These are phyloP conservation scores for Dreissena rostriformis DNA, from an alignment of 1,140 invertebrate genomes.

Conservation along the genomic window DNA sequence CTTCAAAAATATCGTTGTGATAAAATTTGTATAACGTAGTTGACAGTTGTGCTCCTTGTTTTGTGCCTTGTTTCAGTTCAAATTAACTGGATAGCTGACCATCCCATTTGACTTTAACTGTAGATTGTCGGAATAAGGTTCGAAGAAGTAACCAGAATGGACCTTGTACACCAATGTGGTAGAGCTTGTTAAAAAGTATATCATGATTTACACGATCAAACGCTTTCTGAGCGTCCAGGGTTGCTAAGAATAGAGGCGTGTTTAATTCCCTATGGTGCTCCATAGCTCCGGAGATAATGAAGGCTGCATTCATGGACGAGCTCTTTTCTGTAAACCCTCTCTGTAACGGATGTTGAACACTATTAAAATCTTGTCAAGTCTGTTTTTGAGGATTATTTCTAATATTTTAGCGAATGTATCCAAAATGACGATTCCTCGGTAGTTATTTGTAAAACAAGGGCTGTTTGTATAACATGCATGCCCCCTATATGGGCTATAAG, in stretches of 20 bases:
- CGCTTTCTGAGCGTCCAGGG: not conserved
- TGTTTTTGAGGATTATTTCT: slow-evolving; percentile 7
- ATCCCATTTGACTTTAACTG: not conserved
- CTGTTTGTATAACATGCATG: too few species aligned
- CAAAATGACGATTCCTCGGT: not conserved
- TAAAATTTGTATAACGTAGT: slow-evolving; percentile 1
- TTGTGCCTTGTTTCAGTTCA: not conserved
- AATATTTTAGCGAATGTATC: not conserved
- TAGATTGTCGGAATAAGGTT: not conserved
- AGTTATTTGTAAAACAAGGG: slow-evolving; percentile 3
- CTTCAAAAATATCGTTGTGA: slow-evolving; percentile 16
- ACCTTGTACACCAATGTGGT: not conserved
- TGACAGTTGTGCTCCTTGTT: slow-evolving; percentile 4
- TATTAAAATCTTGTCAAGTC: slow-evolving; percentile 3
- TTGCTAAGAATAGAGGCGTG: not conserved
- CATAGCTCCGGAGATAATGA: not conserved
- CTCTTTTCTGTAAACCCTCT: slow-evolving; percentile 6
- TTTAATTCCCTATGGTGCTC: not conserved
- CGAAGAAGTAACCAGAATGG: too few species aligned
- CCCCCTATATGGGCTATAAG: too few species aligned
- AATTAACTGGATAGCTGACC: not conserved
- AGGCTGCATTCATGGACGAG: slow-evolving; percentile 5
- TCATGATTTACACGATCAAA: not conserved
- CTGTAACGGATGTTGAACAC: not conserved
- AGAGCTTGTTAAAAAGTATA: not conserved